These are phyloP conservation scores for Vireo altiloquus DNA, from an alignment of 2,113 vertebrate species.

Conservation along the genomic window DNA sequence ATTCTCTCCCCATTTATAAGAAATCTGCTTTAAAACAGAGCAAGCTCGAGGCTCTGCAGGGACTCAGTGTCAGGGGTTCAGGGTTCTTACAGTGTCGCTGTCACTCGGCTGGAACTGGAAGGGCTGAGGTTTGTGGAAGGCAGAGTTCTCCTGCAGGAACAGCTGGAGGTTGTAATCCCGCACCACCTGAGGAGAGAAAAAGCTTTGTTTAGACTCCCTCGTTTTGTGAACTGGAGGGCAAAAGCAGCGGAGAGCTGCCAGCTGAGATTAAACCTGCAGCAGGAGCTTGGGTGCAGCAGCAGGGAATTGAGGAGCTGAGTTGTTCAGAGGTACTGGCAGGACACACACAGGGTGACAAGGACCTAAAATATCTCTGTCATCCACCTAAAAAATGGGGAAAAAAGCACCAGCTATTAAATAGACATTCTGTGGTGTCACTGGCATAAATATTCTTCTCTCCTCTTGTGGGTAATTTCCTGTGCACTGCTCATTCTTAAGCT, in stretches of 20 bases:
- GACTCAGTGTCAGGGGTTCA: too few species aligned
- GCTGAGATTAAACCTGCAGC: background rate
- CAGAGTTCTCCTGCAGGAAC: constrained; percentile 92
- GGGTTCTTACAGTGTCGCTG: constrained; percentile 86
- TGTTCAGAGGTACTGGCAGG: background rate
- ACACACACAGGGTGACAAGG: background rate
- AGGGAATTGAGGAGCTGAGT: fast-evolving
- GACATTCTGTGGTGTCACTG: background rate
- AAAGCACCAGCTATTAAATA: fast-evolving
- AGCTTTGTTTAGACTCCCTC: background rate
- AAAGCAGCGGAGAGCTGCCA: background rate
- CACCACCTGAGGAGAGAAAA: constrained; percentile 81
- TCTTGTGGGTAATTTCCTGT: background rate
- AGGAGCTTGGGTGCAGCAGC: background rate
- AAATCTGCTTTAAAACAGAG: background rate
- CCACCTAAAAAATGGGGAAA: fast-evolving
- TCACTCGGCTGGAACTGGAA: constrained; percentile 98
- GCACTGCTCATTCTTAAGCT: background rate
- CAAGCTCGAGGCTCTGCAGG: background rate
- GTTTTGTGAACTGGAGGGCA: too few species aligned
- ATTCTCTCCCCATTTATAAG: background rate
- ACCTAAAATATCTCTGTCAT: background rate
- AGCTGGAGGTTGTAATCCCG: constrained; percentile 95
- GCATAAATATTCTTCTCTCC: background rate
- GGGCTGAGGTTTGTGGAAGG: constrained; percentile 90